Evolutionary conservation across 1,140 invertebrate genomes (phyloP), one percentile per base, ranked within the genome.

Genomic region (Bombus pascuorum): DNA sequence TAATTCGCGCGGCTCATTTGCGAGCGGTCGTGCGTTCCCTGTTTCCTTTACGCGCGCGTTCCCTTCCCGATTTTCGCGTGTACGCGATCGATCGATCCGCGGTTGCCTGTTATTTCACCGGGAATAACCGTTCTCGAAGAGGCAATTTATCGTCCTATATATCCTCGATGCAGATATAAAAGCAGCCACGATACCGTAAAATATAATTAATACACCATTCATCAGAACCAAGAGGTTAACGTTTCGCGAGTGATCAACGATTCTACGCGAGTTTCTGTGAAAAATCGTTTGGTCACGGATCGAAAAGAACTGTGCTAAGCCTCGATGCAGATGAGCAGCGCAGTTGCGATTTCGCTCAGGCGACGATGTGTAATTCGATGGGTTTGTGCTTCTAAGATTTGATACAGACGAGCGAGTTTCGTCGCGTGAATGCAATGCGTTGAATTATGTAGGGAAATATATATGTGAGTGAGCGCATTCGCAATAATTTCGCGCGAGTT

Each of bases 1-100:
- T 81, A 81, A 85, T 85, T 81, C 84, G 79, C 83, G 62, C 57
- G 83, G 77, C 71, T 85, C 84, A 74, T 85, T 85, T 75, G 84
- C 70, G 84, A 65, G 42, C 59, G 32, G 5, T 53, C 42, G 53
- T 44, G 70, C 71, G 70, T 81, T 81, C 71, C 37, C 71, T 9
- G 34, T 70, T 34, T 34, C 44, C n/a, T 74, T 68, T 57, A n/a
- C 37, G n/a, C 39, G n/a, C 68, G 34, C 47, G 76, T 72, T 70
- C 28, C 32, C 25, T 28, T 53, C 42, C n/a, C 39, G 62, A 83
- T 68, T 65, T 53, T 44, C 44, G 47, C 82, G 82, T 78, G 82
- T 47, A 65, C 42, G 15, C 18, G 32, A 70, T 78, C 75, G 82
- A 77, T 71, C 44, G 47, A 47, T 73, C 39, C 28, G 34, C 28